Conservation (phyloP, 2,113 vertebrate genomes). For the Abramis brama region DNA sequence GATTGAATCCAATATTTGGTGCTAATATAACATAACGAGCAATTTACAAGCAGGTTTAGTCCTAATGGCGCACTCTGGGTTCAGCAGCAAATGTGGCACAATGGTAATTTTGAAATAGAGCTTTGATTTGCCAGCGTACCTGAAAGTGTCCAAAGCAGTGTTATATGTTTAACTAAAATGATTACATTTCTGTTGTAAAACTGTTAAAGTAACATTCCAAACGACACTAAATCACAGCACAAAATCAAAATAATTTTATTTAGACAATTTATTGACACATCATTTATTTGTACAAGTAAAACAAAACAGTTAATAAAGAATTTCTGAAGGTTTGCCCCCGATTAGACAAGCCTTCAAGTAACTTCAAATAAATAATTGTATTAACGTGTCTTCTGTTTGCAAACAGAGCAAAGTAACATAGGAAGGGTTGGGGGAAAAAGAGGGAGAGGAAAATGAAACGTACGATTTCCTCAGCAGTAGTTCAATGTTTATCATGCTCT, state of each 20-base stretch:
- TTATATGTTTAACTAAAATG: not conserved
- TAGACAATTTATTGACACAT: slow-evolving; percentile 43
- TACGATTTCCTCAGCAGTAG: slow-evolving; percentile 1
- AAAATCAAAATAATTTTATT: slow-evolving; percentile 22
- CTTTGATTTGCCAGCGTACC: not conserved
- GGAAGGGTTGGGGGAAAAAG: not conserved
- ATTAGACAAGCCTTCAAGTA: slow-evolving; percentile 9
- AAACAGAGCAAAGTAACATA: slow-evolving; percentile 18
- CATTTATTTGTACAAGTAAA: slow-evolving; percentile 27
- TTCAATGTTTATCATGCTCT: slow-evolving; percentile 10
- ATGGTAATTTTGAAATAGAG: not conserved
- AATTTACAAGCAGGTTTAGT: not conserved
- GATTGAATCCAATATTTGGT: too few species aligned
- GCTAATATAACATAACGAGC: too few species aligned
- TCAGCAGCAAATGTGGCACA: not conserved
- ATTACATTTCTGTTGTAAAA: not conserved
- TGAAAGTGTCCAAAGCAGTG: not conserved
- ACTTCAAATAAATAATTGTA: slow-evolving; percentile 36
- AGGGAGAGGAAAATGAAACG: not conserved
- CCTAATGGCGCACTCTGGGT: not conserved
- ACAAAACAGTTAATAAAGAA: slow-evolving; percentile 26
- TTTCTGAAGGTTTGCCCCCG: slow-evolving; percentile 7
- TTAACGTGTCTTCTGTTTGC: not conserved
- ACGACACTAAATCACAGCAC: slow-evolving; percentile 10
- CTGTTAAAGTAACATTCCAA: not conserved